Evolutionary conservation across 2,113 vertebrate species (phyloP).

Genomic region (Onychostoma macrolepis): DNA sequence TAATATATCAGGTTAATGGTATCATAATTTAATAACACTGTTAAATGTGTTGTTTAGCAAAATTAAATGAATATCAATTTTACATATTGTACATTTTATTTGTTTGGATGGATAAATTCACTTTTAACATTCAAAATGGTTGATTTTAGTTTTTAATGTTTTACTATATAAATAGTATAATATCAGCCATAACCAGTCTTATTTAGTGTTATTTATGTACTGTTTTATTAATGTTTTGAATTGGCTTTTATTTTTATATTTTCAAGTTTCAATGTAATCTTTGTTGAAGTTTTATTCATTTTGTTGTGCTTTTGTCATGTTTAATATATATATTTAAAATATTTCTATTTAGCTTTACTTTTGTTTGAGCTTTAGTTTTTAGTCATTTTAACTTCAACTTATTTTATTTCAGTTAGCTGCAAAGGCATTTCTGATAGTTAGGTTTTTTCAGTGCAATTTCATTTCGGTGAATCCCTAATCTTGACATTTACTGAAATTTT

Average conservation of each 20-base stretch:
- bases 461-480: background rate
- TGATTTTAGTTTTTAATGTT: background rate
- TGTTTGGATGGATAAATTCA: background rate
- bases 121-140: too few relatives aligned
- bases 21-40: background rate
- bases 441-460: background rate
- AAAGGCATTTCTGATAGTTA: background rate
- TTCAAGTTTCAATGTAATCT: background rate
- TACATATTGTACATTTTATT: background rate
- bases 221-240: background rate
- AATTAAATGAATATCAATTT: background rate
- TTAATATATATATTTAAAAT: background rate
- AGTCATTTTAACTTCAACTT: background rate
- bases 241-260: background rate
- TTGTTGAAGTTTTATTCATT: too few relatives aligned
- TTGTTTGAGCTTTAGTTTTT: background rate
- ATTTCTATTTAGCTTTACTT: background rate
- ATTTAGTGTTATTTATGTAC: background rate
- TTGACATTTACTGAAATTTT: too few relatives aligned
- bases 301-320: background rate
- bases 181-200: background rate
- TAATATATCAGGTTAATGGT: too few relatives aligned
- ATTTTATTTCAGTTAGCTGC: background rate
- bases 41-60: background rate
- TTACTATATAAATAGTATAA: too few relatives aligned